Base-by-base conservation (phyloP, 2,888 invertebrate genomes). In the Epirrhoe alternata region DNA sequence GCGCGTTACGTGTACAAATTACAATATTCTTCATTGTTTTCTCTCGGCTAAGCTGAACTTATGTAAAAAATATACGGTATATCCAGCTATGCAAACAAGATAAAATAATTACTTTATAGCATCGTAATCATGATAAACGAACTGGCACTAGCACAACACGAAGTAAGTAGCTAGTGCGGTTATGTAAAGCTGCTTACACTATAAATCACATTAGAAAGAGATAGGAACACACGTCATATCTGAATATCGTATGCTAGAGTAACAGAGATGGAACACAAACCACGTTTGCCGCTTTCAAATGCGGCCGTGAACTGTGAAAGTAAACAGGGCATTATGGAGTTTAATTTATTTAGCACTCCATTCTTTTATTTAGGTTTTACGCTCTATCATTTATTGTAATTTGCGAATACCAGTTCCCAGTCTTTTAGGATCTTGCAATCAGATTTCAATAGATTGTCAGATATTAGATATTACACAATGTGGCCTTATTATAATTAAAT, bases 41-140 rank as follows among this genome's bases (percentile, higher is more conserved):
- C 24, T 30, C 30, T 42, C 38, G 12, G 50, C 6, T 54, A 31
- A 54, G 33, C 54, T 49, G 35, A 35, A 35, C 4, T 42, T 30
- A 35, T 16, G 35, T 38, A 33, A 61, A 24, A 50, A 12, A 3
- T 50, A 16, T 58, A 14, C 51, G 10, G 42, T 42, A 52, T 51
- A 30, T 16, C 16, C 24, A 35, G 17, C 52, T 72, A 74, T 77
- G 75, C 81, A 83, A 86, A 85, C 80, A 76, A 83, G 85, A 86
- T 85, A 85, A 85, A 86, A 87, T 87, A 86, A 89, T 88, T 83
- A 86, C 82, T 87, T 86, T 86, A 88, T 86, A 81, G 82, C 85
- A 77, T 83, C 85, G 85, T 88, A 86, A 88, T 85, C 82, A 81
- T 83, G 85, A 86, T 88, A 86, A 86, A 86, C 83, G 78, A 77